Evolutionary conservation across 2,113 vertebrate genomes (phyloP), one percentile per base, ranked within the genome.

Genomic region (Python bivittatus): DNA sequence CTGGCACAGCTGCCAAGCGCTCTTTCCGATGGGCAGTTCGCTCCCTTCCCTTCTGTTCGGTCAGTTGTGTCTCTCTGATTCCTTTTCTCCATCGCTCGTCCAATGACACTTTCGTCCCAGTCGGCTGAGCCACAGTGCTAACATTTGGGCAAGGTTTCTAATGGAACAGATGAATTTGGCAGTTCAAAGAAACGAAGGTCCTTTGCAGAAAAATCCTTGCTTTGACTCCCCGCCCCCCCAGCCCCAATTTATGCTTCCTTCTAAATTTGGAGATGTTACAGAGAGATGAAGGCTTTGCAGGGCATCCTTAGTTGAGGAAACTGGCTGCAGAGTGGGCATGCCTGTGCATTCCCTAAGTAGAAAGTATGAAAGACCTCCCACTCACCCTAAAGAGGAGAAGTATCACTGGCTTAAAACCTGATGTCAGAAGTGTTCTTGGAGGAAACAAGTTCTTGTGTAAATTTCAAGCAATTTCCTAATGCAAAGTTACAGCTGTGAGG

Each of bases 401-500:
- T 94, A 56, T 60, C 64, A n/a, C 91, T 93, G 88, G 92, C 94
- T 95, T 93, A 93, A 94, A 93, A 83, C 68, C 58, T 93, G 56
- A 48, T 3, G 86, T 79, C 91, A 89, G 91, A 95, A 5, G 29
- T n/a, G 15, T 38, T 33, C 23, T 93, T 72, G 91, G 92, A 90
- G 57, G 68, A 83, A 92, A 0, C 42, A 92, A 0, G 53, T 92
- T 96, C 60, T 72, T 90, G 92, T 88, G 90, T 91, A 93, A 89
- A 79, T 94, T 96, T 95, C 93, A 96, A 96, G 96, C 93, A 96
- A 95, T 94, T 96, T 96, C 93, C 95, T 96, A 95, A 95, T 95
- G 58, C 94, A 91, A 94, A 84, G 93, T 96, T 94, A 94, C 95
- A 95, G 93, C 93, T 56, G 84, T n/a, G 17, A 93, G 91, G 3